These are phyloP conservation scores for Dryadula phaetusa DNA, from an alignment of 2,888 invertebrate genomes.

Conservation along the genomic window DNA sequence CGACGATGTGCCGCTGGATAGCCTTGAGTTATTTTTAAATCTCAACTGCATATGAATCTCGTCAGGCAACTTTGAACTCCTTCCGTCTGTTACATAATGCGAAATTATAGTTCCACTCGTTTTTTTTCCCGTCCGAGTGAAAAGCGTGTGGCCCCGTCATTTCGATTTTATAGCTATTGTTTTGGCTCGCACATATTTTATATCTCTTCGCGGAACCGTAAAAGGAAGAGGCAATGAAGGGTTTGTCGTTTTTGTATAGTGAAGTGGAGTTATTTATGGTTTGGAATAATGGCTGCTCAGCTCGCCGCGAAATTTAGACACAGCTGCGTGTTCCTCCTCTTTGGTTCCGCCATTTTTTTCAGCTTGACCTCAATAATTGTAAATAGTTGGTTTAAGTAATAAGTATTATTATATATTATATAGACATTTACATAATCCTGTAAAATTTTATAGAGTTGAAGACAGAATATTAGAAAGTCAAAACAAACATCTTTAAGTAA, in stretches of 20 bases:
- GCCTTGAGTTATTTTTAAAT: conserved; percentile 83
- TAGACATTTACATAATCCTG: not conserved
- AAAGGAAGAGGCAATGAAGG: conserved; percentile 83
- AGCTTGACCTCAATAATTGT: conserved; percentile 35
- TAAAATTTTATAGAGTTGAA: no score
- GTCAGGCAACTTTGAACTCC: conserved; percentile 75
- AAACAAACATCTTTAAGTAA: not conserved
- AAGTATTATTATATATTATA: not conserved
- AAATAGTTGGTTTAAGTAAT: conserved; percentile 6
- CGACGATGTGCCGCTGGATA: conserved; percentile 66
- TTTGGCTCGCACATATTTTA: conserved; percentile 80
- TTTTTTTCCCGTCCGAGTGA: conserved; percentile 56
- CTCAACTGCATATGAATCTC: conserved; percentile 76
- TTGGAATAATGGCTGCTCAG: conserved; percentile 74
- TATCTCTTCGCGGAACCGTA: conserved; percentile 81
- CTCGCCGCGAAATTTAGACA: conserved; percentile 62
- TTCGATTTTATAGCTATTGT: conserved; percentile 80
- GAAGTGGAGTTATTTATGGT: conserved; percentile 74
- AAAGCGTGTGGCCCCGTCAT: conserved; percentile 82
- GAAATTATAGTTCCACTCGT: conserved; percentile 79
- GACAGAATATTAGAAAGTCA: not conserved
- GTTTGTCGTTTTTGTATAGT: conserved; percentile 77
- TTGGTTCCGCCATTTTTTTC: conserved; percentile 43
- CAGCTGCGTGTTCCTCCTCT: conserved; percentile 66
- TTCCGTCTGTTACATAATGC: conserved; percentile 83